phyloP scores from a whole-genome alignment of 2,113 vertebrate species.

The Equus quagga region DNA sequence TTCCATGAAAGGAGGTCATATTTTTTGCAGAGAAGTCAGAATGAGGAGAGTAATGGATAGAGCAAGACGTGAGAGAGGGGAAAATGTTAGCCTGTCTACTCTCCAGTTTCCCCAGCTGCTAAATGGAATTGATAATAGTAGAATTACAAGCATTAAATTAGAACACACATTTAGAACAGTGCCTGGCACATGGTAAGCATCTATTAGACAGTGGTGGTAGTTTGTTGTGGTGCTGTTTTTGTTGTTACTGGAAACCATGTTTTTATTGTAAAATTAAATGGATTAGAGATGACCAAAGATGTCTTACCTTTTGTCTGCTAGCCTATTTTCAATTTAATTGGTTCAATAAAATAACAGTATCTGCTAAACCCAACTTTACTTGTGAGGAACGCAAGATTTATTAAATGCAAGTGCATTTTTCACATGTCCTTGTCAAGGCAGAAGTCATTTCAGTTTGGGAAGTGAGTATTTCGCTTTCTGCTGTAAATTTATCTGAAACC shows the following conservation, averaged over 20 bases:
- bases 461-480: background rate
- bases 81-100: background rate
- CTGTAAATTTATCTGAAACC: background rate
- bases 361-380: background rate
- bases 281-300: background rate
- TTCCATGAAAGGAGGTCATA: background rate
- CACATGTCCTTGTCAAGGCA: background rate
- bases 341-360: background rate
- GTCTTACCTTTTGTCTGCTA: background rate
- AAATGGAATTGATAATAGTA: background rate
- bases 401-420: background rate
- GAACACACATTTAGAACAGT: background rate
- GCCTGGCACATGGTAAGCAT: background rate
- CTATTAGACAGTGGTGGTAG: background rate
- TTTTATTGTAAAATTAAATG: background rate
- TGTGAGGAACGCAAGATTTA: background rate
- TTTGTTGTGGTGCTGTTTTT: background rate
- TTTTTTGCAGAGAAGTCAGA: background rate
- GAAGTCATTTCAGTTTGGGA: background rate
- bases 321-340: slow-evolving; percentile 1
- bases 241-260: background rate
- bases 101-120: background rate
- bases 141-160: background rate
- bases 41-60: background rate
- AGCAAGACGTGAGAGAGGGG: background rate